phyloP scores from a whole-genome alignment of 2,888 invertebrate species.

The Slavum lentiscoides region DNA sequence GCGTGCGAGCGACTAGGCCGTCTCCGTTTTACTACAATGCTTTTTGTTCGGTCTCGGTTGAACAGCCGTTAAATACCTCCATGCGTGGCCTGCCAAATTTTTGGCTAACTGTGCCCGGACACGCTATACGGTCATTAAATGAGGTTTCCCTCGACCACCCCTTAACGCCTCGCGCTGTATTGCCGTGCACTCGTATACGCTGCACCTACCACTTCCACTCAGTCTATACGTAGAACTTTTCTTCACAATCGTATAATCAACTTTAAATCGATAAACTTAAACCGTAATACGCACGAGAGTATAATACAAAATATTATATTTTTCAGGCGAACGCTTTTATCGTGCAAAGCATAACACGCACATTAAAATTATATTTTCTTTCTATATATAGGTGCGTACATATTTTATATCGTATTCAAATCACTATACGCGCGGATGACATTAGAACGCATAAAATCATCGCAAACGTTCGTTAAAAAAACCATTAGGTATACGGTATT shows the following conservation, averaged over 20 bases:
- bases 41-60: conserved; percentile 32
- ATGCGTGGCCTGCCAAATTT: conserved; percentile 37
- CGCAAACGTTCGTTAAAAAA: no score
- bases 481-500: no score
- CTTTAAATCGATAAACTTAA: conserved; percentile 34
- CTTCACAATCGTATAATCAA: conserved; percentile 33
- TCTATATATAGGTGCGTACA: no score
- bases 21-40: background rate
- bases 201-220: background rate
- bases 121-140: conserved; percentile 45
- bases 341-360: background rate
- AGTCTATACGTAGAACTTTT: conserved; percentile 14
- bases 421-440: no score
- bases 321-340: background rate
- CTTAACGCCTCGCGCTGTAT: background rate
- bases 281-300: background rate
- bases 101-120: conserved; percentile 33
- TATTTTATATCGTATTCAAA: no score
- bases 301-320: background rate
- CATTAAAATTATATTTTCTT: no score
- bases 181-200: background rate
- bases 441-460: no score
- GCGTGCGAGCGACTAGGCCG: background rate
- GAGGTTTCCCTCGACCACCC: conserved; percentile 5
- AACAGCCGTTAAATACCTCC: conserved; percentile 46